phyloP scores from a whole-genome alignment of 2,113 vertebrate species.

The human (Homo sapiens) region GRCh38 chr7:108162501-108163000 shows the following conservation, averaged over 20 bases:
- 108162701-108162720: conserved; percentile 64
- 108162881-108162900: background rate
- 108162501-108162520: conserved; percentile 10
- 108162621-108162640: background rate
- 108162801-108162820: background rate
- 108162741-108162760: conserved; percentile 9
- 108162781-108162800: background rate
- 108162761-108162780: background rate
- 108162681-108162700: conserved; percentile 44
- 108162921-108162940: background rate
- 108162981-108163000: background rate
- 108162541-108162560: background rate
- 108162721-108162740: conserved; percentile 57
- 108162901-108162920: conserved; percentile 38
- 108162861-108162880: conserved; percentile 46
- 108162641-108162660: background rate
- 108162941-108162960: conserved; percentile 3
- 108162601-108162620: background rate
- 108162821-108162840: conserved; percentile 47
- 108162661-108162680: background rate
- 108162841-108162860: conserved; percentile 52
- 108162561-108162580: background rate
- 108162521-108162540: background rate
- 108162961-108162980: background rate
- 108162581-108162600: background rate